Evolutionary conservation across 2,888 invertebrate genomes (phyloP), one percentile per base, ranked within the genome.

Genomic region (Orchesellides sinensis): DNA sequence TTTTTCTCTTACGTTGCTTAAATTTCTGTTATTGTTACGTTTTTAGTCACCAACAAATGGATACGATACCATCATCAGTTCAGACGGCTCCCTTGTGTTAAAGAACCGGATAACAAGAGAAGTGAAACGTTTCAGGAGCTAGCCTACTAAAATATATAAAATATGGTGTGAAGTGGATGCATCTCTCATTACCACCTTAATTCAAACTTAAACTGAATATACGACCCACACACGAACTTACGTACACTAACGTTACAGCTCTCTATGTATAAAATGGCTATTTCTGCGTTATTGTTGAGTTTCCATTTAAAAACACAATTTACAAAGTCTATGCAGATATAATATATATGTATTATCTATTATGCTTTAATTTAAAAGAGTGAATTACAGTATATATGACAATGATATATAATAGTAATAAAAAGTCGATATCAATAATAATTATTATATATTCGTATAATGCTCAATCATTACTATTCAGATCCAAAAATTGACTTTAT

Each of bases 21-120:
- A 32, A 32, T 6, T 40, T 19, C 17, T 49, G 8, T 27, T 12
- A 23, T 8, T 75, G 10, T 59, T 23, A 35, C n/a, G 45, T 47
- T 47, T 69, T 47, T 83, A 88, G 87, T 88, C 49, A 83, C 87
- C 27, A 89, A 88, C 77, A 89, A 89, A 77, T 89, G 88, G 88
- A 87, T 88, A 56, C 85, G 87, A 2, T 85, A 84, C 61, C 84
- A 87, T 59, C 47, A 80, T 56, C 87, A 88, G 70, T 85, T 86
- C 56, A 68, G 47, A 14, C 82, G 27, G 54, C 68, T 85, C 32
- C 83, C 78, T 56, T 88, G 88, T 40, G 63, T 82, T 17, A 54
- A 56, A 4, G 82, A 84, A 56, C 52, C 78, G 29, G 52, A 82
- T 10, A 17, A 73, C 19, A 59, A 84, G 40, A 72, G 84, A 40